Evolutionary conservation across 2,888 invertebrate genomes (phyloP).

Genomic region (Phlogophora meticulosa): DNA sequence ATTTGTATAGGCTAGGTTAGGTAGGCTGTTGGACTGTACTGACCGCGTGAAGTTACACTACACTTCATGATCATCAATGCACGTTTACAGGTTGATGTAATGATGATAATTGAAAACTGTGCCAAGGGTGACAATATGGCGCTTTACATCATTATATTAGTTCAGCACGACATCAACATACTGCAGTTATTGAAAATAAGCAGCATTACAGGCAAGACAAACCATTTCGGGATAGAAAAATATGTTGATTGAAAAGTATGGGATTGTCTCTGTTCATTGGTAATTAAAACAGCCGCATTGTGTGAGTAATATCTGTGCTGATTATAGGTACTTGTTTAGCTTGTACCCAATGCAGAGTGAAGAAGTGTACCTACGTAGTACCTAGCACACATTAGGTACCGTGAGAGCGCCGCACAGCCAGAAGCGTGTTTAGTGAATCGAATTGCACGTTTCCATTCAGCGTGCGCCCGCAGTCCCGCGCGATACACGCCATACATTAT

Average conservation of each 20-base stretch:
- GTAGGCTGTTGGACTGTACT: background rate
- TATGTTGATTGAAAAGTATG: background rate
- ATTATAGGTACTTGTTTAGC: background rate
- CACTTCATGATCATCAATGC: slow-evolving; percentile 19
- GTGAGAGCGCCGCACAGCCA: too few species aligned
- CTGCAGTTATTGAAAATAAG: background rate
- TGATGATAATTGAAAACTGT: slow-evolving; percentile 11
- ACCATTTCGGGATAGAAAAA: background rate
- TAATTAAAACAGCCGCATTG: background rate
- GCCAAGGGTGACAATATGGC: slow-evolving; percentile 17
- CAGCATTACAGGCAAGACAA: background rate
- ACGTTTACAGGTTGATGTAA: background rate
- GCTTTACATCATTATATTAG: slow-evolving; percentile 5
- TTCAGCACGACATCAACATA: background rate
- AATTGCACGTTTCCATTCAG: background rate
- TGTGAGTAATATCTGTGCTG: too few species aligned
- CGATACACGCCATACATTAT: slow-evolving; percentile 29
- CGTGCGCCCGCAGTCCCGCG: background rate
- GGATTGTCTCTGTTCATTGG: background rate
- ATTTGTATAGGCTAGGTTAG: too few species aligned
- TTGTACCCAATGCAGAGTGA: background rate
- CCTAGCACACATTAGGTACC: background rate
- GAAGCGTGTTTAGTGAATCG: background rate
- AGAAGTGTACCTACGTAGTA: background rate
- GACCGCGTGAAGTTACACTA: too few species aligned